Evolutionary conservation across 2,797 vertebrate species (phyloP).

Genomic region (Acipenser ruthenus): DNA sequence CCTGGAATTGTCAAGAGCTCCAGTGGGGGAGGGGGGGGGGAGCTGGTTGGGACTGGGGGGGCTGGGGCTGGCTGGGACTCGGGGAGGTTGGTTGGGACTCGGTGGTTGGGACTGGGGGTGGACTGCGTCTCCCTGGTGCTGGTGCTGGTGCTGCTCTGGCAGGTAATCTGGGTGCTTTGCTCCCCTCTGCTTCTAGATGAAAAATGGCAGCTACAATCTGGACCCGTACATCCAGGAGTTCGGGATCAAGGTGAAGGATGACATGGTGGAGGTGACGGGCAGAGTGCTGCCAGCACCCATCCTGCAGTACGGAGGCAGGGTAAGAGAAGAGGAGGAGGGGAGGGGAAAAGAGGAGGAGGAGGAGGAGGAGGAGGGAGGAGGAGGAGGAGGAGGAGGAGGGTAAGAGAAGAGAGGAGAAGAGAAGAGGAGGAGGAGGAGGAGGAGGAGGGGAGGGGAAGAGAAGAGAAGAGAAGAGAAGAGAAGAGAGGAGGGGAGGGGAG

Average conservation of each 20-base stretch:
- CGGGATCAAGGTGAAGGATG: conserved; percentile 97
- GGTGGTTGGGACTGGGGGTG: neutral
- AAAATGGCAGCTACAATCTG: conserved; percentile 96
- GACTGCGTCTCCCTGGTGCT: neutral
- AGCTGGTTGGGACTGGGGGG: neutral
- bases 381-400: no score
- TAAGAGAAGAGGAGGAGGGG: conserved; percentile 46
- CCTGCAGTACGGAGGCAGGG: conserved; percentile 95
- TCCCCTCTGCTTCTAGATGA: conserved; percentile 69
- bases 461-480: no score
- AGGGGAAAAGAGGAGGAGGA: no score
- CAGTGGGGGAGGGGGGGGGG: no score
- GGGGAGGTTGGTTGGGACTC: no score
- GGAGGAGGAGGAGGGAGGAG: no score
- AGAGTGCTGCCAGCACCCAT: conserved; percentile 92
- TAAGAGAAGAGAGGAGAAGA: no score
- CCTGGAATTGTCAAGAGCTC: neutral
- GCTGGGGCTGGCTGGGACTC: neutral
- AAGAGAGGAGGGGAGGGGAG: no score
- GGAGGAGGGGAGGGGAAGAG: no score
- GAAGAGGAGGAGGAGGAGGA: no score
- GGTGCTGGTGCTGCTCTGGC: no score
- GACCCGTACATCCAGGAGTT: conserved; percentile 98
- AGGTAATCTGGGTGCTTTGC: neutral
- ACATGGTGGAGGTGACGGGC: conserved; percentile 96